Conservation (phyloP, 92 coral and sea anemone species). For the Nematostella vectensis region DNA sequence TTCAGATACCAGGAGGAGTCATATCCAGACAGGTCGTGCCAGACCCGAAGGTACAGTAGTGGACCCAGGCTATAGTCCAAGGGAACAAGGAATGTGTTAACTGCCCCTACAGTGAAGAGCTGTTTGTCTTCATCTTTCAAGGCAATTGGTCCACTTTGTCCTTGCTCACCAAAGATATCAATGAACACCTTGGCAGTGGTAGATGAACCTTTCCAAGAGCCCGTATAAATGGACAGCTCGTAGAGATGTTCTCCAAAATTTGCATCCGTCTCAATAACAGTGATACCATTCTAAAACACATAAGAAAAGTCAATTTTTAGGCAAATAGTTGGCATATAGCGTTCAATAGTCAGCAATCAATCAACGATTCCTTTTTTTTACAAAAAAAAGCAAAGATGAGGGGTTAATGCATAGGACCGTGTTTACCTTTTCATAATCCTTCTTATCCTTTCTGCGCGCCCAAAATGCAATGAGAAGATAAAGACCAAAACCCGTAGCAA, state of each 20-base stretch:
- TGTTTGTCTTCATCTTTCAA: slow-evolving; percentile 29
- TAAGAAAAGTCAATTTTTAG: too few species aligned
- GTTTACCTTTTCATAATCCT: slow-evolving; percentile 22
- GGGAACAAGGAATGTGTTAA: slow-evolving; percentile 30
- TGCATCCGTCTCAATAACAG: background rate
- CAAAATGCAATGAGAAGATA: slow-evolving; percentile 26
- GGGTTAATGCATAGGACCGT: too few species aligned
- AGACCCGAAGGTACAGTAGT: slow-evolving; percentile 32
- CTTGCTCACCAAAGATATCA: slow-evolving; percentile 21
- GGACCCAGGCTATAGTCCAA: slow-evolving; percentile 33
- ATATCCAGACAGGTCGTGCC: slow-evolving; percentile 45
- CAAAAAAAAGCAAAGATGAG: too few species aligned
- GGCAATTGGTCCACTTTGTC: slow-evolving; percentile 24
- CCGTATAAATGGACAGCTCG: slow-evolving; percentile 21
- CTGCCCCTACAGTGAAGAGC: slow-evolving; percentile 48
- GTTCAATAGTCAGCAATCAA: too few species aligned
- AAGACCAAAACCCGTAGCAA: slow-evolving; percentile 20
- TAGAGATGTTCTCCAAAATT: background rate
- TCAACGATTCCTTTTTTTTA: too few species aligned
- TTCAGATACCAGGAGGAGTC: slow-evolving; percentile 46
- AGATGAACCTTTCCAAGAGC: slow-evolving; percentile 37
- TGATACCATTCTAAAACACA: too few species aligned
- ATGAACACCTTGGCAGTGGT: slow-evolving; percentile 46
- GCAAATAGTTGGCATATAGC: too few species aligned
- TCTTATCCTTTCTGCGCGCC: slow-evolving; percentile 29